Percentiles rank a stretch among this genome's conserved stretches.
These are phyloP conservation scores for Enteromius trimaculatus DNA, from an alignment of 2,797 vertebrate species.

Conservation along the genomic window DNA sequence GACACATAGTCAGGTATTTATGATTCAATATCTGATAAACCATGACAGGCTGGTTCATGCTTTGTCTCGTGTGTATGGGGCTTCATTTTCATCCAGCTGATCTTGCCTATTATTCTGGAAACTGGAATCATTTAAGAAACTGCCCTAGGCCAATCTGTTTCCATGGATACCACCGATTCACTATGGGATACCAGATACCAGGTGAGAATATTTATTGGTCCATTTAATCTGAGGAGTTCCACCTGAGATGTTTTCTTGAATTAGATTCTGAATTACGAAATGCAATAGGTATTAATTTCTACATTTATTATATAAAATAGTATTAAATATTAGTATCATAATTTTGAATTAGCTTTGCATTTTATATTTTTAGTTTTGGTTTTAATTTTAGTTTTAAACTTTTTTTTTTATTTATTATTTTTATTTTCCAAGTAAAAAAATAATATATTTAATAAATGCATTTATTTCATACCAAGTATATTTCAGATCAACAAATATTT, in stretches of 20 bases:
- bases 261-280: not conserved
- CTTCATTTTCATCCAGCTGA: constrained; percentile 64
- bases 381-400: not conserved
- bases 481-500: too few species aligned
- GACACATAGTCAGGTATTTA: not conserved
- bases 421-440: not conserved
- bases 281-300: not conserved
- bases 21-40: constrained; percentile 5
- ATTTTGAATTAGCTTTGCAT: not conserved
- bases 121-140: constrained; percentile 79
- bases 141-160: constrained; percentile 84
- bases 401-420: not conserved
- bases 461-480: too few species aligned
- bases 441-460: too few species aligned
- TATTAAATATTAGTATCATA: too few species aligned
- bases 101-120: constrained; percentile 70
- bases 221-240: not conserved
- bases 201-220: constrained; percentile 74
- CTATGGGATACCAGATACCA: constrained; percentile 67
- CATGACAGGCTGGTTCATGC: constrained; percentile 63
- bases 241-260: not conserved
- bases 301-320: too few species aligned
- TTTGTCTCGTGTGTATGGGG: constrained; percentile 62
- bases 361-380: not conserved
- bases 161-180: constrained; percentile 74